Base-by-base conservation (phyloP, 2,113 vertebrate species). In the Camelus bactrianus region DNA sequence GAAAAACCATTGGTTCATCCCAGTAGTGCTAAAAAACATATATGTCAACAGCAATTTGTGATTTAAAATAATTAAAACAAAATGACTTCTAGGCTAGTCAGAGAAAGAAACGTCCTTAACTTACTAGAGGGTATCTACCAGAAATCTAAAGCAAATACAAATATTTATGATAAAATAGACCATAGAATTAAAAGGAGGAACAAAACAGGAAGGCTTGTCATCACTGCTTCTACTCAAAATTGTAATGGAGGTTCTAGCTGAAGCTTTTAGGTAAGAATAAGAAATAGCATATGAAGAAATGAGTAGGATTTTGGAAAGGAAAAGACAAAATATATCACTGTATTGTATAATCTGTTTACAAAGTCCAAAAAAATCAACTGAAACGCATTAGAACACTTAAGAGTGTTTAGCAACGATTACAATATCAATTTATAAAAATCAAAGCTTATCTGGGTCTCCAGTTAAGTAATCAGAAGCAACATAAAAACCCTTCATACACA, bases 31-130 rank as follows among this genome's bases (percentile, higher is more conserved):
- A 92, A 85, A 94, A 80, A 87, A 70, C 16, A 62, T 32, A 24
- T 79, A 88, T 32, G 19, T 83, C 35, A 62, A 30, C 17, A 56
- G 12, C 30, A 48, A 83, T 72, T 72, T 92, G 77, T 89, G 70
- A 89, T 77, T 92, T 84, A 60, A 76, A 87, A 81, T 70, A 82
- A 50, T n/a, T 11, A 73, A 82, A 85, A 46, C 52, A 77, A 93
- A 96, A 76, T 46, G 26, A 69, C 42, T 82, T 76, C 54, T 60
- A 62, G 56, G 42, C 6, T 91, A 76, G 20, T 94, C 38, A 83
- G 54, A 86, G n/a, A 38, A 93, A 26, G 50, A 69, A 73, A 86
- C 17, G 22, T 86, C 22, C 64, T 60, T 75, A 56, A 80, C 11
- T 76, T 82, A 17, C 1, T 81, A 60, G 17, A 86, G 30, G 28